Conservation (phyloP, 2,113 vertebrate genomes). For the Diglossa brunneiventris region DNA sequence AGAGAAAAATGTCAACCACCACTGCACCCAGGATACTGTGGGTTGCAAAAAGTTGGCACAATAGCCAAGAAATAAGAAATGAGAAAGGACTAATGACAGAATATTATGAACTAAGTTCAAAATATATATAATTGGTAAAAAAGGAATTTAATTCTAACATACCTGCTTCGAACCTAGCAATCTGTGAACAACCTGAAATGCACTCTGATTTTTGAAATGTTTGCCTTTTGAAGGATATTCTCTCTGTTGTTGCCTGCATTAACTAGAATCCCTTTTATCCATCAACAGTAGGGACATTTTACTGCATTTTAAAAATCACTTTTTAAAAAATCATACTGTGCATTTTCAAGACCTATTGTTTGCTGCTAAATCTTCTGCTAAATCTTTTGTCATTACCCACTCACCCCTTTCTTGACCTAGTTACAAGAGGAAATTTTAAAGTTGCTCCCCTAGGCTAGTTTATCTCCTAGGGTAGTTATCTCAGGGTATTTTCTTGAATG, state of each 20-base stretch:
- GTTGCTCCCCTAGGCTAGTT: neutral
- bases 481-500: neutral
- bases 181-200: neutral
- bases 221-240: neutral
- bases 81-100: neutral
- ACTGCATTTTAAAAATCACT: neutral
- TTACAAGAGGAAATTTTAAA: neutral
- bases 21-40: accelerated
- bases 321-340: neutral
- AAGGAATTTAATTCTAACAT: neutral
- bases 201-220: neutral
- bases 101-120: neutral
- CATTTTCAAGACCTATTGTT: neutral
- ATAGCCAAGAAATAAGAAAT: neutral
- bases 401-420: neutral
- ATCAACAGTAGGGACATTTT: neutral
- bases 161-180: neutral
- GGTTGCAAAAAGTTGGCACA: neutral
- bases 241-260: neutral
- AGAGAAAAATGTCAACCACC: neutral
- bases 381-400: neutral
- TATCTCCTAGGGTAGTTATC: neutral
- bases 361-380: neutral
- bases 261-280: neutral
- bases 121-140: neutral